Percentiles rank a stretch among this genome's conserved stretches.
phyloP scores from a whole-genome alignment of 2,797 vertebrate genomes.

The Melanitta fusca region DNA sequence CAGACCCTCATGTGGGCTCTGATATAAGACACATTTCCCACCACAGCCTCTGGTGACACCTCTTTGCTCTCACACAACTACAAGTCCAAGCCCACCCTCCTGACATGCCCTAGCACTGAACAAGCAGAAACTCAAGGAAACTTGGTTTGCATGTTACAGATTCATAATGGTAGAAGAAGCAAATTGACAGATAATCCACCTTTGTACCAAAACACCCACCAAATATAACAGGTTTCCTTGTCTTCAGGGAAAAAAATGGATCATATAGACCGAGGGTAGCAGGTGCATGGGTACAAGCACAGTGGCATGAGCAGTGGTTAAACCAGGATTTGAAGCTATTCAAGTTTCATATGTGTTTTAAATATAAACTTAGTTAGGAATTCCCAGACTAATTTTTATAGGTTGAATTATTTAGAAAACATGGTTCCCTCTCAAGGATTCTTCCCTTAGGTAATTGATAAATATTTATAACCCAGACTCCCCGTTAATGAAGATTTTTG shows the following conservation, averaged over 20 bases:
- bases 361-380: constrained; percentile 15
- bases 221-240: neutral
- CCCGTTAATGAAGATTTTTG: constrained; percentile 67
- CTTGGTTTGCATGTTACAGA: neutral
- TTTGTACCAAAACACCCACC: neutral
- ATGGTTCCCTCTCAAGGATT: constrained; percentile 23
- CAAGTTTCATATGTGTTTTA: neutral
- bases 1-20: neutral
- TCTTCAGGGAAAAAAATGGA: neutral
- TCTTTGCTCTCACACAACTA: neutral
- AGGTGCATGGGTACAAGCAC: neutral
- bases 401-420: constrained; percentile 53
- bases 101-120: neutral
- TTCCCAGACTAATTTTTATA: constrained; percentile 37
- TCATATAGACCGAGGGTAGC: neutral
- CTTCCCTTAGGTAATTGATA: constrained; percentile 50
- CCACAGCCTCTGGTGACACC: neutral
- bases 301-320: neutral
- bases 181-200: neutral
- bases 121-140: neutral
- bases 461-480: constrained; percentile 65
- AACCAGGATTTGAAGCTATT: neutral
- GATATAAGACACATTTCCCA: neutral
- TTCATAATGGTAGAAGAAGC: neutral
- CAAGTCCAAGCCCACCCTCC: neutral